Evolutionary conservation across 2,113 vertebrate genomes (phyloP).

Genomic region (Carlito syrichta): DNA sequence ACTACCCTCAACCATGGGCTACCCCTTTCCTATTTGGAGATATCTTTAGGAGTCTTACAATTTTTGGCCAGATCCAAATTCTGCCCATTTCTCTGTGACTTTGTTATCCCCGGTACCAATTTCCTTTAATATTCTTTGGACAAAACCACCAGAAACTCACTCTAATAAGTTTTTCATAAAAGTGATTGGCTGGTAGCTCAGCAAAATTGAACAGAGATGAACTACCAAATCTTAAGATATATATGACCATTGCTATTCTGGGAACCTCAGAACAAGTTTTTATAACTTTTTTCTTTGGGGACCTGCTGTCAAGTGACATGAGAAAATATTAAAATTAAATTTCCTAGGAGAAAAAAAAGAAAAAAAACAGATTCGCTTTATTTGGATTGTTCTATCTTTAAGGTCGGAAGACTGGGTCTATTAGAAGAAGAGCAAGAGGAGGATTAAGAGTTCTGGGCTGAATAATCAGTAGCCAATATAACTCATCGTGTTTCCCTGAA

Average conservation of each 20-base stretch:
- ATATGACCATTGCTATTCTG: neutral
- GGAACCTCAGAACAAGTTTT: neutral
- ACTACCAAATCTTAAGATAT: neutral
- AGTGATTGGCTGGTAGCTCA: neutral
- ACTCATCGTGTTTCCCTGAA: neutral
- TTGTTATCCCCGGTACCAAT: neutral
- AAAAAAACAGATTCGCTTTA: neutral
- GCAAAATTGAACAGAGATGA: neutral
- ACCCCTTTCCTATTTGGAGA: neutral
- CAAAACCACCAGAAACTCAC: neutral
- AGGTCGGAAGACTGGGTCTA: neutral
- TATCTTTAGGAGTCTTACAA: neutral
- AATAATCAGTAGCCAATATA: neutral
- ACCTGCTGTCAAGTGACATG: neutral
- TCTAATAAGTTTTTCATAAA: neutral
- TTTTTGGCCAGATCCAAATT: neutral
- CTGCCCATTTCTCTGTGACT: neutral
- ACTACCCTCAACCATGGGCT: neutral
- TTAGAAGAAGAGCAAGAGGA: neutral
- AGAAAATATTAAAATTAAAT: neutral
- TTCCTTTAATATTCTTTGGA: slow-evolving; percentile 6
- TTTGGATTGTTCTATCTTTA: neutral
- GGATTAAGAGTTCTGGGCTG: neutral
- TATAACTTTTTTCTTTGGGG: neutral
- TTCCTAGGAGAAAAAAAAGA: neutral